Evolutionary conservation across 2,113 vertebrate species (phyloP).

Genomic region (Talpa occidentalis): DNA sequence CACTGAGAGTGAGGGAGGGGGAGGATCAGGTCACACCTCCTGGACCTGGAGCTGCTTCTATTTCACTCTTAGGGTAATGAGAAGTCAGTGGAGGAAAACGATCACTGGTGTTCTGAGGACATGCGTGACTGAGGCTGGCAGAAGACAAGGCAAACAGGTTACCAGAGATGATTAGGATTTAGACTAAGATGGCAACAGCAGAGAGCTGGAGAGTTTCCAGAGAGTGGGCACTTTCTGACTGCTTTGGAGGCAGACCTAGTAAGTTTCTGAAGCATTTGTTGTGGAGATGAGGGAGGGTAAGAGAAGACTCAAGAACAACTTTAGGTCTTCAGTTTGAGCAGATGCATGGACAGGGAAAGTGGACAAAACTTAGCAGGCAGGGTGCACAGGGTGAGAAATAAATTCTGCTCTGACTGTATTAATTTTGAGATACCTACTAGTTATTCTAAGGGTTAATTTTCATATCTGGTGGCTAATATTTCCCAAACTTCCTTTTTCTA

Average conservation of each 20-base stretch:
- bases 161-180: not conserved
- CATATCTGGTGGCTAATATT: not conserved
- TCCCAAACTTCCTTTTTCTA: not conserved
- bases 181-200: not conserved
- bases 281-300: not conserved
- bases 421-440: not conserved
- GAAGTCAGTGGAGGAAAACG: not conserved
- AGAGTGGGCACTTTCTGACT: not conserved
- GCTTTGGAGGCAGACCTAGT: not conserved
- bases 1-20: not conserved
- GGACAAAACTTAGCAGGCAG: not conserved
- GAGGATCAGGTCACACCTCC: not conserved
- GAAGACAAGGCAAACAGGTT: not conserved
- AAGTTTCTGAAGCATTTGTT: not conserved
- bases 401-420: not conserved
- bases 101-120: not conserved
- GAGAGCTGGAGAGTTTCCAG: not conserved
- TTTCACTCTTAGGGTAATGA: not conserved
- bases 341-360: not conserved
- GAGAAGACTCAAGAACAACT: not conserved
- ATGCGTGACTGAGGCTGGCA: not conserved
- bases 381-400: not conserved
- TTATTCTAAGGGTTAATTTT: not conserved
- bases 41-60: not conserved
- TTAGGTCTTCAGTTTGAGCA: not conserved